phyloP scores from a whole-genome alignment of 2,888 invertebrate species.

The Sinopyrophorus schimmeli region DNA sequence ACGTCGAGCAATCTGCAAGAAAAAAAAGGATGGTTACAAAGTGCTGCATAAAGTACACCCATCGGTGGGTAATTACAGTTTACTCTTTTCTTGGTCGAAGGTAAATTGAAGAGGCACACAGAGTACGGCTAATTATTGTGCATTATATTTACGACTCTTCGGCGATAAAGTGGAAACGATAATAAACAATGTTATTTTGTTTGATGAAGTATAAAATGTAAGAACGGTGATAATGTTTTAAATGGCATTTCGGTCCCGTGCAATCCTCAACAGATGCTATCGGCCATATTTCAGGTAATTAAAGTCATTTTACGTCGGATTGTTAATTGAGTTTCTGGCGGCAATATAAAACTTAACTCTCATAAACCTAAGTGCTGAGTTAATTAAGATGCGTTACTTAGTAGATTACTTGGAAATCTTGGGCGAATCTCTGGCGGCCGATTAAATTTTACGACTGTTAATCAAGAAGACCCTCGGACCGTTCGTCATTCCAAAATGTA shows the following conservation, averaged over 20 bases:
- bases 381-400: slow-evolving; percentile 48
- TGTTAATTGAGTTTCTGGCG: slow-evolving; percentile 48
- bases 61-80: slow-evolving; percentile 16
- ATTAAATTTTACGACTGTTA: slow-evolving; percentile 46
- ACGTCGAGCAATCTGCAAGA: slow-evolving; percentile 69
- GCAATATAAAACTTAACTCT: slow-evolving; percentile 47
- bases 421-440: slow-evolving; percentile 38
- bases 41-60: slow-evolving; percentile 9
- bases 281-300: slow-evolving; percentile 40
- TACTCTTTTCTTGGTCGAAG: slow-evolving; percentile 7
- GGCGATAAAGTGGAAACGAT: slow-evolving; percentile 38
- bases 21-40: slow-evolving; percentile 10
- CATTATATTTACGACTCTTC: slow-evolving; percentile 25
- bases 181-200: slow-evolving; percentile 38
- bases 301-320: slow-evolving; percentile 45
- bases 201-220: slow-evolving; percentile 26
- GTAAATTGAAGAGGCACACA: slow-evolving; percentile 11
- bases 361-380: slow-evolving; percentile 50
- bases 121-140: slow-evolving; percentile 14
- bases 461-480: slow-evolving; percentile 38
- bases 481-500: slow-evolving; percentile 12
- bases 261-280: slow-evolving; percentile 16
- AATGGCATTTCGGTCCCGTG: slow-evolving; percentile 17
- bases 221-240: slow-evolving; percentile 15
- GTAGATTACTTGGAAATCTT: slow-evolving; percentile 36